Evolutionary conservation across 2,113 vertebrate genomes (phyloP).

Genomic region (Xiphias gladius): DNA sequence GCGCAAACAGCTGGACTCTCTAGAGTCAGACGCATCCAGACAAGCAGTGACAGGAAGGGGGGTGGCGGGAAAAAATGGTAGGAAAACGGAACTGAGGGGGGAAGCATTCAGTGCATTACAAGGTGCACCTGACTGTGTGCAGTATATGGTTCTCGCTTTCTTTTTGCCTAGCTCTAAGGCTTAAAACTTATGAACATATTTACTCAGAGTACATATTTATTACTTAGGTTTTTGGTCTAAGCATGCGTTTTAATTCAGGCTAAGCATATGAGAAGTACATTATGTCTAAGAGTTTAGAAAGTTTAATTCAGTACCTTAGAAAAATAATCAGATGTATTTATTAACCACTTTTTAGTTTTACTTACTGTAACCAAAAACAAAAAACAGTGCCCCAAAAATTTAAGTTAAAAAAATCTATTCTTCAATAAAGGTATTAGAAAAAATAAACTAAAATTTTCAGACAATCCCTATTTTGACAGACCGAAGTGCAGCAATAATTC

Average conservation of each 20-base stretch:
- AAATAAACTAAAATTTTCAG: constrained; percentile 7
- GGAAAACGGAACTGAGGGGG: constrained; percentile 70
- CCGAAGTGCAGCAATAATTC: constrained; percentile 1
- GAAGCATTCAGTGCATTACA: constrained; percentile 57
- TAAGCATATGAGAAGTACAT: neutral
- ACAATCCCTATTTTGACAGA: constrained; percentile 14
- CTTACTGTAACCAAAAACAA: neutral
- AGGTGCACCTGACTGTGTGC: constrained; percentile 73
- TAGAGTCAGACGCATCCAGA: constrained; percentile 79
- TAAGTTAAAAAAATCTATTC: neutral
- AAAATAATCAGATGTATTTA: neutral
- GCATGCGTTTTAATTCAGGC: neutral
- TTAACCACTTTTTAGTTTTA: neutral
- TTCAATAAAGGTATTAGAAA: neutral
- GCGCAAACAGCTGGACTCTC: constrained; percentile 82
- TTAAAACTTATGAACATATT: neutral
- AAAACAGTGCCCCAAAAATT: neutral
- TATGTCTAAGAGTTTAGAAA: neutral
- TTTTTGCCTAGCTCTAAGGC: constrained; percentile 15
- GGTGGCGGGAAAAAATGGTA: constrained; percentile 21
- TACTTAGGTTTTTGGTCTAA: neutral
- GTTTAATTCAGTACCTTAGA: neutral
- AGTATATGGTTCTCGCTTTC: constrained; percentile 25
- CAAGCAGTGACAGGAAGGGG: constrained; percentile 75
- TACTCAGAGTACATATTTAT: neutral